These are phyloP conservation scores for Standfussiana lucernea DNA, from an alignment of 2,888 invertebrate genomes.

Conservation along the genomic window DNA sequence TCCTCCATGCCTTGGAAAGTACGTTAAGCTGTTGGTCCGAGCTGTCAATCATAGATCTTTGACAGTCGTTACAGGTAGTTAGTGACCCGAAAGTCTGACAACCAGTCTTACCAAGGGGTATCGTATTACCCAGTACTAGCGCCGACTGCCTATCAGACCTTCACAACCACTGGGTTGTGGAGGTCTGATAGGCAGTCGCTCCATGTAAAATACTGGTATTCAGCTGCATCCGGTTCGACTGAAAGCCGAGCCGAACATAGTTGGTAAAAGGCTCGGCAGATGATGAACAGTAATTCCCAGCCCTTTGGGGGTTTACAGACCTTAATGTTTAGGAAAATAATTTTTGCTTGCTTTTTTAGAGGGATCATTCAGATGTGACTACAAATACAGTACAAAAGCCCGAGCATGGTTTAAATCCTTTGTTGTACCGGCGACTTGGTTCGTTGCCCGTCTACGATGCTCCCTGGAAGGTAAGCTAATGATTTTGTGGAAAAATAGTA, in stretches of 20 bases:
- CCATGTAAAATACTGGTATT: not conserved
- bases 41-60: not conserved
- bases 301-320: not conserved
- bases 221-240: not conserved
- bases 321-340: not conserved
- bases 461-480: slow-evolving; percentile 47
- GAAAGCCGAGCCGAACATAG: not conserved
- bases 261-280: not conserved
- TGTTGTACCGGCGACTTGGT: slow-evolving; percentile 41
- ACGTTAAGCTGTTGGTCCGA: too few relatives aligned
- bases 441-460: slow-evolving; percentile 39
- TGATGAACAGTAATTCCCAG: not conserved
- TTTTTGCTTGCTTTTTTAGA: slow-evolving; percentile 27
- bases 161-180: not conserved
- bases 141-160: too few relatives aligned
- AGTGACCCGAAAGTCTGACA: too few relatives aligned
- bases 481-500: too few relatives aligned
- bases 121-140: not conserved
- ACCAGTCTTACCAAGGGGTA: too few relatives aligned
- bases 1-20: too few relatives aligned
- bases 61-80: too few relatives aligned
- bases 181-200: not conserved
- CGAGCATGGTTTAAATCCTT: slow-evolving; percentile 43
- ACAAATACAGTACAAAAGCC: slow-evolving; percentile 20
- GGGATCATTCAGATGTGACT: slow-evolving; percentile 44